Evolutionary conservation across 2,888 invertebrate species (phyloP), one percentile per base, ranked within the genome.

Genomic region (Tridacna gigas): DNA sequence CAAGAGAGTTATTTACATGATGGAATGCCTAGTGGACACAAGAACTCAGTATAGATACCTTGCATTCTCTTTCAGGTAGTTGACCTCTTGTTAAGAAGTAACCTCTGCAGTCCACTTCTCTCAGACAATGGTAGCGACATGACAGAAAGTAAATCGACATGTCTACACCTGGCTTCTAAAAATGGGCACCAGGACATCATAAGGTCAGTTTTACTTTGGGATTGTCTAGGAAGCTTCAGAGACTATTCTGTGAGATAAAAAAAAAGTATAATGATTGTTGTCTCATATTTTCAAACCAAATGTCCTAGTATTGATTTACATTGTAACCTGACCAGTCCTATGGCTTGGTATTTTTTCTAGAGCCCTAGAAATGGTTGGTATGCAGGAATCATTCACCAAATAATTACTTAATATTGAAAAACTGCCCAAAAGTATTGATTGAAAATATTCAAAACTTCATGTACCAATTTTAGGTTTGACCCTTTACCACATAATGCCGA

Each of bases 111-210:
- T 77, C 91, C 90, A 37, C 90, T 95, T 48, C 89, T 95, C 77
- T 88, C 91, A 79, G 93, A 94, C 82, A 91, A 90, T 48, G 90
- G 93, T 22, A 91, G 92, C 67, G 95, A 95, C 87, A 92, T 93
- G 88, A 86, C 91, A 37, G 95, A 95, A 83, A 94, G 94, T 88
- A 89, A 93, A 20, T 93, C 94, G 26, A 95, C 95, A 9, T 94
- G 94, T 80, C 90, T 95, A 45, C 95, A 95, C 86, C 91, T 95
- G 60, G 95, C 95, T 26, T 94, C 95, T 67, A 93, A 93, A 82
- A 95, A 95, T 82, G 95, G 95, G 63, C 95, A 95, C 88, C 90
- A 90, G n/a, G 95, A 95, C 82, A 93, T 95, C 73, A 93, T 95
- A 79, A 94, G 94, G 95, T 95, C 83, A 89, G 71, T 25, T 37